Evolutionary conservation across 2,888 invertebrate genomes (phyloP).

Genomic region (Amphimallon solstitiale): DNA sequence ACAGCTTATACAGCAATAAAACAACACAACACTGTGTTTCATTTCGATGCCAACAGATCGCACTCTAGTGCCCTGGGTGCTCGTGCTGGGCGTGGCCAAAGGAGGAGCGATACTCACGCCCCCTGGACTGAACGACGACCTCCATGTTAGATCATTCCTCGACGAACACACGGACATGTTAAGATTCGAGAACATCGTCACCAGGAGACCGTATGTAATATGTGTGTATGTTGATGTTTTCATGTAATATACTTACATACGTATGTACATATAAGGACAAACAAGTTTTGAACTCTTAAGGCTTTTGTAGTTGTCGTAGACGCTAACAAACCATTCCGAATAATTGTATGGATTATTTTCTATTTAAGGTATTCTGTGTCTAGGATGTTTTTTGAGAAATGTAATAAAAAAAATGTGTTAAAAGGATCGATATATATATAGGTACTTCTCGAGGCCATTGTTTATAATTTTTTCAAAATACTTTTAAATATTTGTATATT

Average conservation of each 20-base stretch:
- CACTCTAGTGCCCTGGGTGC: constrained; percentile 53
- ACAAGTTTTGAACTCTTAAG: too few species aligned
- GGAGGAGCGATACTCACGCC: constrained; percentile 58
- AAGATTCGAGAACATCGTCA: constrained; percentile 57
- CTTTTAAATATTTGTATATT: too few species aligned
- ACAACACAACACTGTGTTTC: constrained; percentile 54
- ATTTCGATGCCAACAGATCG: constrained; percentile 58
- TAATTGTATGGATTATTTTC: too few species aligned
- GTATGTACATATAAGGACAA: too few species aligned
- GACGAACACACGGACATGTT: constrained; percentile 53
- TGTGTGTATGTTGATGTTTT: constrained; percentile 47
- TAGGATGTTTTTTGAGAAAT: too few species aligned
- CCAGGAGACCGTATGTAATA: constrained; percentile 52
- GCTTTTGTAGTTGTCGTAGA: too few species aligned
- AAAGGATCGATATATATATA: too few species aligned
- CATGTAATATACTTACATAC: not conserved
- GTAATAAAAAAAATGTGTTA: too few species aligned
- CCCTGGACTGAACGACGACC: constrained; percentile 54
- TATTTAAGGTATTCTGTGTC: too few species aligned
- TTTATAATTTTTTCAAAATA: too few species aligned
- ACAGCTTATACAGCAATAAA: constrained; percentile 60
- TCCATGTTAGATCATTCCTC: constrained; percentile 62
- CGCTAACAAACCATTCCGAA: too few species aligned
- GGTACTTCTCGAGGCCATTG: too few species aligned
- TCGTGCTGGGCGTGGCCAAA: constrained; percentile 53